These are phyloP conservation scores for Puntigrus tetrazona DNA, from an alignment of 2,113 vertebrate genomes.

Conservation along the genomic window DNA sequence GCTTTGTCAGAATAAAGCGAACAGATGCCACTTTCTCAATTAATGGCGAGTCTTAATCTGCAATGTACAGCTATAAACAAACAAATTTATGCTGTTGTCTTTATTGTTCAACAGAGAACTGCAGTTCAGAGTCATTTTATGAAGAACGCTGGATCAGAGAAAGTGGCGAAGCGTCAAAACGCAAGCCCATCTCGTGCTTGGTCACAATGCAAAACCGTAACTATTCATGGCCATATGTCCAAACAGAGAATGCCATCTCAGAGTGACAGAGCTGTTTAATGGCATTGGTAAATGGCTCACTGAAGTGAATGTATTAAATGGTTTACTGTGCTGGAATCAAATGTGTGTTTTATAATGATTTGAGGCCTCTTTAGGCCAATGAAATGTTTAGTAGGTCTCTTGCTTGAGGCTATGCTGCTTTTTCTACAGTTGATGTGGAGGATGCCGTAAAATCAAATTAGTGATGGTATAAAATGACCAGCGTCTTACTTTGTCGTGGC, in stretches of 20 bases:
- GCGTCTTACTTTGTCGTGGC: background rate
- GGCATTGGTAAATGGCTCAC: constrained; percentile 43
- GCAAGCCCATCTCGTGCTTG: constrained; percentile 66
- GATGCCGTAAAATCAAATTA: constrained; percentile 12
- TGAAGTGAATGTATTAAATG: constrained; percentile 56
- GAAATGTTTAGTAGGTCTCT: constrained; percentile 41
- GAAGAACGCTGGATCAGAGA: constrained; percentile 59
- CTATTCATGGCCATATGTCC: constrained; percentile 73
- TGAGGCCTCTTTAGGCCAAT: constrained; percentile 47
- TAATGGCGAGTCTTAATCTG: constrained; percentile 62
- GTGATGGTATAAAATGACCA: background rate
- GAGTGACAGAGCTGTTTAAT: constrained; percentile 46
- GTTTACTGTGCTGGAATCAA: constrained; percentile 56
- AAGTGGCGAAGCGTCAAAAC: constrained; percentile 62
- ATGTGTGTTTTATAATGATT: constrained; percentile 51
- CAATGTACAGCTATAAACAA: constrained; percentile 59
- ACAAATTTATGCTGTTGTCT: constrained; percentile 58
- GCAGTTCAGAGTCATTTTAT: constrained; percentile 59
- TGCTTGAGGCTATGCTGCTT: background rate
- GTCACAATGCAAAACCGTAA: constrained; percentile 61
- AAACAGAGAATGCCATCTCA: constrained; percentile 45
- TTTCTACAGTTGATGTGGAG: background rate
- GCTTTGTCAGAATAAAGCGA: constrained; percentile 55
- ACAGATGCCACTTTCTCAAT: constrained; percentile 69
- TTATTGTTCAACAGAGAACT: constrained; percentile 63